Percentiles rank a stretch among this genome's conserved stretches.
phyloP scores from a whole-genome alignment of 1,140 invertebrate genomes.

The Camponotus vicinus region DNA sequence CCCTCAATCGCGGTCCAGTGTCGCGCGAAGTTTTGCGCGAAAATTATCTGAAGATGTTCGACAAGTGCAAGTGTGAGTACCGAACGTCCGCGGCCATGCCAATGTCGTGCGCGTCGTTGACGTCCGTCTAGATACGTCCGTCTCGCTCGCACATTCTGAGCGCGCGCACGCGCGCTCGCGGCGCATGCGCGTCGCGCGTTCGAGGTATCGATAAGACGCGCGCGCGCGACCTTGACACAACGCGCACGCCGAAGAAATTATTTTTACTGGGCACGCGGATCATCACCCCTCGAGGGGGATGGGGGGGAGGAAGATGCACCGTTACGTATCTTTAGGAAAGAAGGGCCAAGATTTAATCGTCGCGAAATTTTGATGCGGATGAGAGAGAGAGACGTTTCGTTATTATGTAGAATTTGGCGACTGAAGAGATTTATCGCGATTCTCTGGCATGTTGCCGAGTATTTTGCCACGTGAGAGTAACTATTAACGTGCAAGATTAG shows the following conservation, averaged over 20 bases:
- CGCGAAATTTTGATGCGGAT: not conserved
- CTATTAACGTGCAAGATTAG: not conserved
- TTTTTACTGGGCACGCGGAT: slow-evolving; percentile 10
- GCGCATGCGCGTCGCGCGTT: slow-evolving; percentile 17
- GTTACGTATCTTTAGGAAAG: not conserved
- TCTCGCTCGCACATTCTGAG: no score
- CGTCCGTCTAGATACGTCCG: not conserved
- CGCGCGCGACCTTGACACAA: slow-evolving; percentile 64
- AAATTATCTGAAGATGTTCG: slow-evolving; percentile 80
- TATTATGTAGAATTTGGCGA: slow-evolving; percentile 1
- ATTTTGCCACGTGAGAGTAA: not conserved
- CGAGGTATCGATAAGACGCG: slow-evolving; percentile 59
- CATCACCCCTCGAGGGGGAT: not conserved
- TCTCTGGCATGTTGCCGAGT: not conserved
- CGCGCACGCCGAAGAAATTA: slow-evolving; percentile 17
- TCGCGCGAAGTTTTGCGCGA: slow-evolving; percentile 79
- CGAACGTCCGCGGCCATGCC: slow-evolving; percentile 48
- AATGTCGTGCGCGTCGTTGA: not conserved
- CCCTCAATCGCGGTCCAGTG: slow-evolving; percentile 61
- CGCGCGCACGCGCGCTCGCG: not conserved
- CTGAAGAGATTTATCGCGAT: not conserved
- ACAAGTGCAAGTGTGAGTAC: slow-evolving; percentile 84
- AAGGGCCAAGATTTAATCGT: not conserved
- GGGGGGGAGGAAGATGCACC: not conserved
- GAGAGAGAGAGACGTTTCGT: not conserved